Percentiles rank a stretch among this genome's conserved stretches.
Evolutionary conservation across 1,140 invertebrate species (phyloP).

Genomic region (Trichonephila inaurata): DNA sequence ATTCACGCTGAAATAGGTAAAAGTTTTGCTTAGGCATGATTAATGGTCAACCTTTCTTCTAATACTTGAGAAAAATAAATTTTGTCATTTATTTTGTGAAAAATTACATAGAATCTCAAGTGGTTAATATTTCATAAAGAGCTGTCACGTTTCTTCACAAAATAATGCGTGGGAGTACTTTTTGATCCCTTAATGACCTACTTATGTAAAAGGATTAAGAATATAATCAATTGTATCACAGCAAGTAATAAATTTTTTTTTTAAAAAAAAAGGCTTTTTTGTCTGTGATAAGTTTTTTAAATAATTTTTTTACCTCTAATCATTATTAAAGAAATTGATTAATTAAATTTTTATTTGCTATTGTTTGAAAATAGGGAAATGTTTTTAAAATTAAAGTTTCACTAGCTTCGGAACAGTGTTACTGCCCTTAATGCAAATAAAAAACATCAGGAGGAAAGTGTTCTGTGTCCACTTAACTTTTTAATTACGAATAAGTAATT

Average conservation of each 20-base stretch:
- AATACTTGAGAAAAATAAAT: not conserved
- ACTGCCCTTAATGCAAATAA: too few species aligned
- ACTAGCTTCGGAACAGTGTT: too few species aligned
- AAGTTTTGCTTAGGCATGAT: not conserved
- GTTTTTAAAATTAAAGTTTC: too few species aligned
- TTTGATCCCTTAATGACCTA: not conserved
- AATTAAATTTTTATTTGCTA: too few species aligned
- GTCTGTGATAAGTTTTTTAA: not conserved
- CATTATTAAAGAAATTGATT: too few species aligned
- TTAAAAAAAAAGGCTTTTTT: too few species aligned
- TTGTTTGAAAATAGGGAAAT: too few species aligned
- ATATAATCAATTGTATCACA: not conserved
- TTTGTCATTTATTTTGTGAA: not conserved
- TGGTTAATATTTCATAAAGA: not conserved
- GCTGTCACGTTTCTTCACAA: not conserved
- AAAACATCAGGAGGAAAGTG: too few species aligned
- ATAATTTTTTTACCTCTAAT: too few species aligned
- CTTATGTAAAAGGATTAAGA: not conserved
- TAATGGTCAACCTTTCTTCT: not conserved
- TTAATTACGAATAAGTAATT: too few species aligned
- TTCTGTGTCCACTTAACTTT: too few species aligned
- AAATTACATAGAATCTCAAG: not conserved
- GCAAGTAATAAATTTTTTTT: not conserved
- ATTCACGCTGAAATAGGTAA: not conserved
- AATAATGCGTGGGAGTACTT: not conserved